phyloP scores from a whole-genome alignment of 1,140 invertebrate genomes.

The Trichonephila inaurata region DNA sequence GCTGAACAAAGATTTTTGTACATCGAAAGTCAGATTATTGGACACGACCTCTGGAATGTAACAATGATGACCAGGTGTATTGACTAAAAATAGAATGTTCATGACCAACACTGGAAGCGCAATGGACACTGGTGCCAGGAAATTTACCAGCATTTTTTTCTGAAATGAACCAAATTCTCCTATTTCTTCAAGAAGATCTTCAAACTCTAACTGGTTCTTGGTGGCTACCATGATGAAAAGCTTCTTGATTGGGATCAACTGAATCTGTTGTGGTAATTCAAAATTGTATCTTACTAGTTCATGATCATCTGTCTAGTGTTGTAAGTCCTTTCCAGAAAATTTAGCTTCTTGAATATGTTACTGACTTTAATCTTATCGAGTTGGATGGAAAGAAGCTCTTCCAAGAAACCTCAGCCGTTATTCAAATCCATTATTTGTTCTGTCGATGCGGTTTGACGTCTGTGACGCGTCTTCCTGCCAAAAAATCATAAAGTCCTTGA shows the following conservation, averaged over 20 bases:
- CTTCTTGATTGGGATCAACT: neutral
- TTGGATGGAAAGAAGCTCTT: neutral
- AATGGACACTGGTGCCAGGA: conserved; percentile 66
- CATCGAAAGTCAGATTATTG: conserved; percentile 80
- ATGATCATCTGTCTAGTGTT: neutral
- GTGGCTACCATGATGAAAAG: neutral
- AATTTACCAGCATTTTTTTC: conserved; percentile 78
- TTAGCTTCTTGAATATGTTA: neutral
- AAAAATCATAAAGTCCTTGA: neutral
- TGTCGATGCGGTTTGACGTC: neutral
- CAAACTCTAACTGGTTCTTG: conserved; percentile 82
- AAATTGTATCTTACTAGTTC: neutral
- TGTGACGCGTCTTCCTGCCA: neutral
- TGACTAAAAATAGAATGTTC: conserved; percentile 82
- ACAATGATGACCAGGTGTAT: conserved; percentile 84
- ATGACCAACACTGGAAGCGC: neutral
- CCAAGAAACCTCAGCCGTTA: neutral
- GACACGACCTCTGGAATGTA: conserved; percentile 80
- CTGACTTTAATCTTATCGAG: neutral
- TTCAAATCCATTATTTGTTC: neutral
- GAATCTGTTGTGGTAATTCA: neutral
- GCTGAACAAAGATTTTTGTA: conserved; percentile 75
- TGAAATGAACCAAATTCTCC: conserved; percentile 84
- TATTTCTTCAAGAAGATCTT: conserved; percentile 83
- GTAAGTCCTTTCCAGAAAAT: neutral